Evolutionary conservation across 2,888 invertebrate species (phyloP).

Genomic region (Mimachlamys varia): DNA sequence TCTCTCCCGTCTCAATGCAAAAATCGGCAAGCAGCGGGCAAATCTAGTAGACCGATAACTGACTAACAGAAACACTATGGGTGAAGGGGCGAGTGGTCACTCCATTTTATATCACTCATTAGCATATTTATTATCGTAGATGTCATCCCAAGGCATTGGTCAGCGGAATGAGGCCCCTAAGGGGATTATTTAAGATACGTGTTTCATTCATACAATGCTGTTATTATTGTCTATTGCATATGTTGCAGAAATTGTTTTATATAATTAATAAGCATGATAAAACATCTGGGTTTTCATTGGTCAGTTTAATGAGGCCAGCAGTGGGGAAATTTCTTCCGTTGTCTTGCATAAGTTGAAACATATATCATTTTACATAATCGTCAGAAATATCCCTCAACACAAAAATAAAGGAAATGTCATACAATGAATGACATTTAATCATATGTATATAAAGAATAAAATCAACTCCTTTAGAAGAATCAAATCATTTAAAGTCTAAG

Average conservation of each 20-base stretch:
- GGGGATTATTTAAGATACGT: neutral
- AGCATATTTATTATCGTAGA: neutral
- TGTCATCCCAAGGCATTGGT: neutral
- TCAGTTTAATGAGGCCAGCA: neutral
- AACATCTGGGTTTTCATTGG: neutral
- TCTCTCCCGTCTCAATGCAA: neutral
- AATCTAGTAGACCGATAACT: neutral
- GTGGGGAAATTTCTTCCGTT: neutral
- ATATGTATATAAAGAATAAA: too few species aligned
- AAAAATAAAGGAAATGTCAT: too few species aligned
- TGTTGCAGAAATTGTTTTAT: neutral
- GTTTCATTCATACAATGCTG: neutral
- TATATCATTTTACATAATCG: too few species aligned
- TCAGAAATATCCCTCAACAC: too few species aligned
- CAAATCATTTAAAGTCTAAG: too few species aligned
- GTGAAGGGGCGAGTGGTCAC: neutral
- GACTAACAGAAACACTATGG: constrained; percentile 13
- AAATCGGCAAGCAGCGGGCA: neutral
- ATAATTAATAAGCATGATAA: neutral
- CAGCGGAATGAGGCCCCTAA: neutral
- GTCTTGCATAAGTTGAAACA: too few species aligned
- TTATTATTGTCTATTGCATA: neutral
- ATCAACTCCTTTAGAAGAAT: too few species aligned
- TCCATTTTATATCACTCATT: neutral
- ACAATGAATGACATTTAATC: too few species aligned